Percentiles rank a stretch among this genome's conserved stretches.
phyloP scores from a whole-genome alignment of 2,797 vertebrate genomes.

The Paramormyrops hopkinsi region DNA sequence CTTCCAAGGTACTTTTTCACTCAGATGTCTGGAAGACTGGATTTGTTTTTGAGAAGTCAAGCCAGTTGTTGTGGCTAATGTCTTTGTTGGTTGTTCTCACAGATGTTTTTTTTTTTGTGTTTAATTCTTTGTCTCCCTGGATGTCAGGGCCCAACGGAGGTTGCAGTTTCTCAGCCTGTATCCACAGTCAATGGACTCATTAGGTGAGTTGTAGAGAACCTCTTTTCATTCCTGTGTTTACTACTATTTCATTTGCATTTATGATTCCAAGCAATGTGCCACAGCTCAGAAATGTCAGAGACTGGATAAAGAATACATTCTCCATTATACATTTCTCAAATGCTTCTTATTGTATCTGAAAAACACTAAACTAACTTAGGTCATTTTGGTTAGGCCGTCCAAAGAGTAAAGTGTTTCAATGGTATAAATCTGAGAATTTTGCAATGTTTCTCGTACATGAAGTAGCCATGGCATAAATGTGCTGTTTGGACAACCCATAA shows the following conservation, averaged over 20 bases:
- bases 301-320: background rate
- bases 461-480: background rate
- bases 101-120: background rate
- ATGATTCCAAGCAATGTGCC: background rate
- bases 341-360: background rate
- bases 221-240: background rate
- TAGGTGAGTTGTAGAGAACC: constrained; percentile 50
- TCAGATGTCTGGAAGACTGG: background rate
- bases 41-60: background rate
- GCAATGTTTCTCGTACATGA: background rate
- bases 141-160: constrained; percentile 64
- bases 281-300: background rate
- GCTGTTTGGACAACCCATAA: background rate
- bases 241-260: background rate
- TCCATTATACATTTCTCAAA: background rate
- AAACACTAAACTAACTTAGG: background rate
- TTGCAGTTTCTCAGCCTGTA: constrained; percentile 63
- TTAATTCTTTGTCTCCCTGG: constrained; percentile 24
- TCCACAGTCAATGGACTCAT: constrained; percentile 64
- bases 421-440: background rate
- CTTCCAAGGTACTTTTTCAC: background rate
- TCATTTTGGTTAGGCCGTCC: background rate
- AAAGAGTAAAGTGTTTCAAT: background rate
- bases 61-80: background rate
- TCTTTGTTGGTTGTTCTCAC: background rate